Evolutionary conservation across 2,113 vertebrate genomes (phyloP).

Genomic region (Tenebrosternarchus preto): DNA sequence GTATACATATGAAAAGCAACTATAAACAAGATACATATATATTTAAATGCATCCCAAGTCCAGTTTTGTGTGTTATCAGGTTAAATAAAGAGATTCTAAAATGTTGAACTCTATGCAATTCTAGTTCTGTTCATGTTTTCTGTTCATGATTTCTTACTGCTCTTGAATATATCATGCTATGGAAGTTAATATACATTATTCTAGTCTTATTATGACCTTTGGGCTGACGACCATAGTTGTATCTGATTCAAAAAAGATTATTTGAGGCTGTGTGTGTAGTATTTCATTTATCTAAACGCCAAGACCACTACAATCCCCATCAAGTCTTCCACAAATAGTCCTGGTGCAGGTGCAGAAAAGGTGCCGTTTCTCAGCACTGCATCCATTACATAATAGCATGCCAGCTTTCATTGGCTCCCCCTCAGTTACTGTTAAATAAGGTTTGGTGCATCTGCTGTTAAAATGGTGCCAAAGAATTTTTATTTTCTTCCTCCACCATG

Average conservation of each 20-base stretch:
- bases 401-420: neutral
- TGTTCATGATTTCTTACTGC: slow-evolving; percentile 16
- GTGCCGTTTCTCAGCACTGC: neutral
- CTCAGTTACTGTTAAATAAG: neutral
- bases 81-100: slow-evolving; percentile 60
- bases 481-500: slow-evolving; percentile 19
- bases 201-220: neutral
- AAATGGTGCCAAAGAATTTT: slow-evolving; percentile 54
- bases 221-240: neutral
- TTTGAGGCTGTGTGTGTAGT: neutral
- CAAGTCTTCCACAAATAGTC: neutral
- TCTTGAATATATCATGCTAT: neutral
- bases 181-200: slow-evolving; percentile 36
- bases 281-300: neutral
- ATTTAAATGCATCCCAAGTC: slow-evolving; percentile 24
- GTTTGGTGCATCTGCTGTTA: slow-evolving; percentile 36
- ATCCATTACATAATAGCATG: neutral
- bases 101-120: slow-evolving; percentile 70
- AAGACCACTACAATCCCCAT: neutral
- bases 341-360: neutral
- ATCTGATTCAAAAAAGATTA: neutral
- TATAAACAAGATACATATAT: neutral
- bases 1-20: neutral
- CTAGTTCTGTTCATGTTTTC: slow-evolving; percentile 55
- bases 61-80: slow-evolving; percentile 56